A percentile compares a stretch with the other conserved stretches of the same genome.
phyloP scores from a whole-genome alignment of 2,888 invertebrate genomes.

The Hermaeophaga mercurialis region DNA sequence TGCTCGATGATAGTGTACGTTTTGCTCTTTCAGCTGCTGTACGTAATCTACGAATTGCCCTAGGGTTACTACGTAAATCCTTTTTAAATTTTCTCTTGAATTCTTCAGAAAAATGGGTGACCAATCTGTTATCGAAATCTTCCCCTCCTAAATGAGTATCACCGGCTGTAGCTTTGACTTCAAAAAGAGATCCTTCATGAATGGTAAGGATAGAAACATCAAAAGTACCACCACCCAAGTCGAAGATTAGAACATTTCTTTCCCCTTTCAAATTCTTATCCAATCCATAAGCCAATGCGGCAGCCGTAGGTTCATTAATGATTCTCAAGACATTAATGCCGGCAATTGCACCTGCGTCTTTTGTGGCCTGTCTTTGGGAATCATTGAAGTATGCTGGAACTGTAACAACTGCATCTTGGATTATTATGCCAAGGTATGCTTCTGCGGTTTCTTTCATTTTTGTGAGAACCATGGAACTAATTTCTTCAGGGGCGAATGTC shows the following conservation, averaged over 20 bases:
- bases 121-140: constrained; percentile 66
- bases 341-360: constrained; percentile 71
- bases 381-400: constrained; percentile 61
- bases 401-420: constrained; percentile 61
- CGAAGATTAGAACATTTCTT: constrained; percentile 66
- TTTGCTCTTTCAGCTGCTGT: constrained; percentile 83
- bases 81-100: constrained; percentile 74
- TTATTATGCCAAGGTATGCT: constrained; percentile 43
- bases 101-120: constrained; percentile 67
- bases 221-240: constrained; percentile 71
- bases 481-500: constrained; percentile 71
- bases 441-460: constrained; percentile 52
- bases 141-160: constrained; percentile 85
- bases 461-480: constrained; percentile 70
- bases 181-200: constrained; percentile 82
- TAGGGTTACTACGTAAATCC: constrained; percentile 65
- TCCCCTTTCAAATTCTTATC: constrained; percentile 46
- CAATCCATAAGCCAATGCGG: constrained; percentile 44
- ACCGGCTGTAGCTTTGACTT: constrained; percentile 81
- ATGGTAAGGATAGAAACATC: constrained; percentile 85
- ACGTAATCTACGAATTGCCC: constrained; percentile 71
- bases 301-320: constrained; percentile 72
- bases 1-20: constrained; percentile 76
- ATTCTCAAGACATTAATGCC: constrained; percentile 79
- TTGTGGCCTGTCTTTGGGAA: constrained; percentile 77